Conservation (phyloP, 2,888 invertebrate genomes). For the Drosophila peninsularis region DNA sequence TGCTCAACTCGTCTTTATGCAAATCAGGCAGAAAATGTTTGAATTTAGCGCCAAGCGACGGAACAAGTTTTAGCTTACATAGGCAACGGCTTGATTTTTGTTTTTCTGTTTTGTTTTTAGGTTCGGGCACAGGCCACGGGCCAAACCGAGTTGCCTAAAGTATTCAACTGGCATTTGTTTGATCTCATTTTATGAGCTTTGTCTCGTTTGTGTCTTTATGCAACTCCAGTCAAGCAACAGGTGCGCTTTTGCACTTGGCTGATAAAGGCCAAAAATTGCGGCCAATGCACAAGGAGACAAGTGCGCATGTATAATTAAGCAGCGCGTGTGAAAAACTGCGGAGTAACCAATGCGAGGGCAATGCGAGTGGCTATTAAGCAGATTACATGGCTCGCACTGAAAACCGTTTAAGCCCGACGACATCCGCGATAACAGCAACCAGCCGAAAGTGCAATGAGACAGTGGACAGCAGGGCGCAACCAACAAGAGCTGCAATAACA, state of each 20-base stretch:
- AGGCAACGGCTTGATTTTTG: constrained; percentile 7
- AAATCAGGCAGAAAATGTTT: constrained; percentile 49
- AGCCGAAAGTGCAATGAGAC: constrained; percentile 41
- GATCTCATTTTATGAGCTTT: not conserved
- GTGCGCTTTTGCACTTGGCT: constrained; percentile 32
- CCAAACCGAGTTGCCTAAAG: constrained; percentile 27
- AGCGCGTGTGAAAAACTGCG: constrained; percentile 55
- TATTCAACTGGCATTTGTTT: constrained; percentile 22
- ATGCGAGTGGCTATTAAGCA: constrained; percentile 72
- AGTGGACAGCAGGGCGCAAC: constrained; percentile 6
- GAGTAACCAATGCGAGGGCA: constrained; percentile 33
- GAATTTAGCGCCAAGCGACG: constrained; percentile 11
- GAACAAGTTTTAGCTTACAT: constrained; percentile 54
- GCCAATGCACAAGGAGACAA: constrained; percentile 9
- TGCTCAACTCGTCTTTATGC: constrained; percentile 54
- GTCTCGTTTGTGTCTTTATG: constrained; percentile 5
- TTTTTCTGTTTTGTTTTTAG: constrained; percentile 15
- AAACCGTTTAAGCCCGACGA: constrained; percentile 72
- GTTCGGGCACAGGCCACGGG: constrained; percentile 12
- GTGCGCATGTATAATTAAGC: constrained; percentile 36
- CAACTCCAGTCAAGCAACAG: constrained; percentile 46
- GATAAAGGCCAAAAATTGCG: constrained; percentile 9
- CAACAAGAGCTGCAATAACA: constrained; percentile 53
- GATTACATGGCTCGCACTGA: constrained; percentile 78
- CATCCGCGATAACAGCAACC: constrained; percentile 44